Evolutionary conservation across 2,113 vertebrate genomes (phyloP), one percentile per base, ranked within the genome.

Genomic region (Hoplias malabaricus): DNA sequence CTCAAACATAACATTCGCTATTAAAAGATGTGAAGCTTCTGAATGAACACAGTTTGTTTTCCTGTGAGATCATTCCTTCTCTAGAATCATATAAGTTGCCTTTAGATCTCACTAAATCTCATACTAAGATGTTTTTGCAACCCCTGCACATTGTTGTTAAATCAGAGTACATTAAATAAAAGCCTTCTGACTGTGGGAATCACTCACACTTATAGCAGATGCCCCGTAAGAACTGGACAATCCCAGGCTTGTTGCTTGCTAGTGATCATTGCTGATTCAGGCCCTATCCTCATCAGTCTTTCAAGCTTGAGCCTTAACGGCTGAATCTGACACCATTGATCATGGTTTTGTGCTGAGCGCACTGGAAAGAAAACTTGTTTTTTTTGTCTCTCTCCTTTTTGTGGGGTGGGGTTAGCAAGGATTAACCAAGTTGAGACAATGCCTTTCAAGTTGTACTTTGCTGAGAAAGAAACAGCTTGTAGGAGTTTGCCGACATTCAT

Each of bases 401-500:
- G n/a, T n/a, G n/a, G n/a, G n/a, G n/a, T n/a, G 1, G 31, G 31
- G 19, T 71, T 71, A 38, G 48, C 5, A 63, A 63, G 42, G 34
- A 65, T 74, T 74, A 61, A 69, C 40, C 11, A n/a, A 23, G 27
- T 23, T 65, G 63, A 23, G n/a, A 16, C 56, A 63, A 12, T 31
- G 40, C 23, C 43, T 65, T 56, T 82, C 14, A 78, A 54, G 13
- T 70, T 43, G 48, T 56, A 9, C 53, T 73, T 65, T 77, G 61
- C 68, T 54, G 65, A 53, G 56, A 78, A 62, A 23, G 29, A 78
- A 78, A 78, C 70, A 75, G 75, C 70, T 69, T 65, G 75, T 69
- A 62, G 23, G 23, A 69, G 9, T 82, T 42, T 75, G 57, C 46
- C 74, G 46, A 70, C 67, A 70, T 78, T 78, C 70, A 82, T 82